Evolutionary conservation across 2,888 invertebrate species (phyloP), one percentile per base, ranked within the genome.

Genomic region (Bursaphelenchus okinawaensis): DNA sequence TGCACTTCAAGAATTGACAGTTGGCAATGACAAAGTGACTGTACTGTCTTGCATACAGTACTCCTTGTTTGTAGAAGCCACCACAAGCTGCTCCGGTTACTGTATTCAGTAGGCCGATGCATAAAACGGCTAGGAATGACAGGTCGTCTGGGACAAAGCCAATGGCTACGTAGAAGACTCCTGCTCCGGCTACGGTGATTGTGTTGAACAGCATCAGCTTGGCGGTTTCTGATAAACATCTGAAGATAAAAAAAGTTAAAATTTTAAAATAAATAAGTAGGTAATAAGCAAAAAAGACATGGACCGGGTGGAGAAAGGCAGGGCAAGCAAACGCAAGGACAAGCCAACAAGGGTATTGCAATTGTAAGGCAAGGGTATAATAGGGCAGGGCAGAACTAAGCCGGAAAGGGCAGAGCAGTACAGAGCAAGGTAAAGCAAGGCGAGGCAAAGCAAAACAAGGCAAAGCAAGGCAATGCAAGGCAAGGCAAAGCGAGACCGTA

Each of bases 131-230:
- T 23, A 31, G 51, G 27, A 71, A 23, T 3, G 69, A 68, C 4
- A 62, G 8, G 4, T 70, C 73, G 16, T 69, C 70, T 9, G 73
- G 74, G 31, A 76, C 62, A 58, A 67, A 76, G n/a, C 72, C 70
- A 23, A 74, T 60, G 7, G 65, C 55, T 12, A 61, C 24, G 57
- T 73, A 71, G 40, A 52, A 50, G 16, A 70, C 22, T 24, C 63
- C 73, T 7, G 71, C 64, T 6, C 70, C 63, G 63, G 68, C 74
- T 20, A 80, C 63, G 12, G 79, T 75, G 31, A 80, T 74, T 6
- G 75, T 73, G 67, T 80, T 80, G 72, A 78, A 80, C 26, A 79
- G 68, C 65, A 73, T 68, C 75, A 80, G 71, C 56, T 80, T 80
- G 26, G 67, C 62, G 20, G 68, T 69, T 57, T 80, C 80, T 9